phyloP scores from a whole-genome alignment of 1,140 invertebrate species.

The Mizuhopecten yessoensis region DNA sequence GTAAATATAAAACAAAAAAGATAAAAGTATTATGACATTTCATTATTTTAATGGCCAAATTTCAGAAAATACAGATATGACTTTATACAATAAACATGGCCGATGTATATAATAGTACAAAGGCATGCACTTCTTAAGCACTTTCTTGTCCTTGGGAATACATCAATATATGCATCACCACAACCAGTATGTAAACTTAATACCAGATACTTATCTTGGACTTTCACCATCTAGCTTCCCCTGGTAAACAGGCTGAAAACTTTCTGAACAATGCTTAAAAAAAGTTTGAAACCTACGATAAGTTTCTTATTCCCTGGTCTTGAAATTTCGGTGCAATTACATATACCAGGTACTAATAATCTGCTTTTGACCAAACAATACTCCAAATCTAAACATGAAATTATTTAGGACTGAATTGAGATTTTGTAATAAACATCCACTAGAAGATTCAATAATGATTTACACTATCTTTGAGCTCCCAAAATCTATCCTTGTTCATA shows the following conservation, averaged over 20 bases:
- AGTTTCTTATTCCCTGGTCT: not conserved
- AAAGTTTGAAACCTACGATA: too few species aligned
- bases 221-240: not conserved
- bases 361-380: not conserved
- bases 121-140: constrained; percentile 6
- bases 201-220: not conserved
- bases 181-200: not conserved
- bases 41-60: constrained; percentile 35
- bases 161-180: not conserved
- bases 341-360: not conserved
- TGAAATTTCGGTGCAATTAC: not conserved
- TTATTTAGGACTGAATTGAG: too few species aligned
- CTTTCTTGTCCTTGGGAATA: not conserved
- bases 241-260: not conserved
- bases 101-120: not conserved
- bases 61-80: constrained; percentile 16
- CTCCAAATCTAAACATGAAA: too few species aligned
- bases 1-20: not conserved
- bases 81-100: constrained; percentile 13
- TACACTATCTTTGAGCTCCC: too few species aligned
- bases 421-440: too few species aligned
- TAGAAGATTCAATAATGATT: too few species aligned
- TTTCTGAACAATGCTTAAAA: not conserved
- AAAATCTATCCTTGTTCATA: too few species aligned
- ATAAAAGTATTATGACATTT: not conserved